Base-by-base conservation (phyloP, 2,797 vertebrate genomes). In the Amniataba percoides region DNA sequence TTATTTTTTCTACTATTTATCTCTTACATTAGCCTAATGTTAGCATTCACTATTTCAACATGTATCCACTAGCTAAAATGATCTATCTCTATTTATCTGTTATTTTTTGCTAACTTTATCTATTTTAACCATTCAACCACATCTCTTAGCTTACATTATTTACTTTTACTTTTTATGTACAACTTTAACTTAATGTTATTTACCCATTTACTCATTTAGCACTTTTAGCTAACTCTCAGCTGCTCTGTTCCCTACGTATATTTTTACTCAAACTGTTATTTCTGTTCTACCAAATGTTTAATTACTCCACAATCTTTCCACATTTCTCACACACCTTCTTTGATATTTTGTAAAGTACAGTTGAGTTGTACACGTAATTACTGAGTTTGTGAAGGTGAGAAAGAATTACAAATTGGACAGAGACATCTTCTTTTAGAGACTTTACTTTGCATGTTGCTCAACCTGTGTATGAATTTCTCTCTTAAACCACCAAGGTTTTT, bases 401-500 rank as follows among this genome's bases (percentile, higher is more conserved):
- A 42, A 8, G 23, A 77, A 74, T 56, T 42, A 43, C 39, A 36
- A 36, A 7, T 36, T 36, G 34, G 7, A 36, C 34, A 9, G 34
- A 36, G 34, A 36, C 6, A 15, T 42, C 9, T 27, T 42, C 61
- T 48, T 52, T 45, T 63, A 8, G 7, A 56, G 19, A 18, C 3
- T 43, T 68, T 56, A 64, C 1, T 0, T 23, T 49, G 48, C 53
- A 14, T 13, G 53, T 56, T 62, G 59, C 15, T 67, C 61, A 67
- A 40, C 46, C 12, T 39, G 2, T 9, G 3, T 52, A 61, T 43
- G 31, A 68, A 52, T 70, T 71, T 76, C 48, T 75, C 73, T 72
- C 46, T 57, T 57, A 25, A 85, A 79, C 56, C 75, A 67, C 42
- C 12, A 11, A 74, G n/a, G 36, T 36, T 14, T 16, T 77, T 71